Conservation (phyloP, 1,140 invertebrate genomes). For the Magallana gigas region DNA sequence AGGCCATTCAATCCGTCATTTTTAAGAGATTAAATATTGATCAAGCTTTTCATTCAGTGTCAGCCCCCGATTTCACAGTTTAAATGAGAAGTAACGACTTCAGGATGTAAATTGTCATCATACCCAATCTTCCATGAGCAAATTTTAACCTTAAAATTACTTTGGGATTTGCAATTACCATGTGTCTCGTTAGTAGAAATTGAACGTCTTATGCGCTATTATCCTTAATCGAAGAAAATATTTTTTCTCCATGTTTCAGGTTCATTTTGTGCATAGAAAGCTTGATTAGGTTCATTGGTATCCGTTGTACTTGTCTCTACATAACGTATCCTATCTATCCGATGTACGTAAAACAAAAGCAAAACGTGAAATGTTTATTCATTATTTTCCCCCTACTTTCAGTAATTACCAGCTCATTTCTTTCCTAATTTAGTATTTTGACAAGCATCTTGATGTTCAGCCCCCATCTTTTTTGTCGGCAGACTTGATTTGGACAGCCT, state of each 20-base stretch:
- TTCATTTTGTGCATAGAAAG: neutral
- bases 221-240: neutral
- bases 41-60: neutral
- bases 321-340: too few relatives aligned
- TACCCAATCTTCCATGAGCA: neutral
- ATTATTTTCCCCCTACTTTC: too few relatives aligned
- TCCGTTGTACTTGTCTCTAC: too few relatives aligned
- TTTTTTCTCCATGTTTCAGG: neutral
- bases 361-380: too few relatives aligned
- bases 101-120: neutral
- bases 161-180: neutral
- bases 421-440: too few relatives aligned
- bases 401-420: too few relatives aligned
- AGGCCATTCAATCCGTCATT: too few relatives aligned
- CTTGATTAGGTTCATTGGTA: too few relatives aligned
- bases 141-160: neutral
- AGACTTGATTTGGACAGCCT: too few relatives aligned
- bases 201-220: neutral
- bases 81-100: neutral
- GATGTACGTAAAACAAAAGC: too few relatives aligned
- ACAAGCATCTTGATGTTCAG: too few relatives aligned
- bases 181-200: slow-evolving; percentile 10
- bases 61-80: neutral
- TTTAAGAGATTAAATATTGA: neutral
- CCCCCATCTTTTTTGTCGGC: too few relatives aligned